A percentile compares a stretch with the other conserved stretches of the same genome.
These are phyloP conservation scores for Bujurquina vittata DNA, from an alignment of 2,113 vertebrate genomes.

Conservation along the genomic window DNA sequence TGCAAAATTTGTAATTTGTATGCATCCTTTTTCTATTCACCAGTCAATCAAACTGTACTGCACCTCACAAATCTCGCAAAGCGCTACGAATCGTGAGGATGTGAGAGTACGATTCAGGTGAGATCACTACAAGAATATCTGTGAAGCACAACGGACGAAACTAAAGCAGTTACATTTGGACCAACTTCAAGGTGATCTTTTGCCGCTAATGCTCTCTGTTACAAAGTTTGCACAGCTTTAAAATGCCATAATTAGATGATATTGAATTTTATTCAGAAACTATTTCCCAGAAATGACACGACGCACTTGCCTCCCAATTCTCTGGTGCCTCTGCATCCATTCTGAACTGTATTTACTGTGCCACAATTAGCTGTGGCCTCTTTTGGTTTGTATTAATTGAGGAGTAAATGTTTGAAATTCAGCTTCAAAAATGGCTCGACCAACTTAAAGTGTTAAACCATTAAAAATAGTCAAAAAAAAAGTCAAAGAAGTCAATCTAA, in stretches of 20 bases:
- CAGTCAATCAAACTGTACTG: neutral
- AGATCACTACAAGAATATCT: neutral
- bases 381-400: neutral
- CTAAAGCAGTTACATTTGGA: neutral
- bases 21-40: neutral
- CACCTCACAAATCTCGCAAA: neutral
- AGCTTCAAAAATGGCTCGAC: neutral
- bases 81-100: neutral
- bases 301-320: neutral
- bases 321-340: neutral
- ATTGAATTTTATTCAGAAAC: neutral
- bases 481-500: neutral
- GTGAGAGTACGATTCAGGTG: neutral
- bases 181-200: neutral
- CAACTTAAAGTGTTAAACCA: neutral
- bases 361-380: neutral
- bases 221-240: conserved; percentile 1
- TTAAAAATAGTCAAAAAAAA: neutral
- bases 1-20: neutral
- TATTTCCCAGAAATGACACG: neutral
- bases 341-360: neutral
- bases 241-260: neutral
- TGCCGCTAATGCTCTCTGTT: neutral
- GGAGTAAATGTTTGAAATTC: neutral
- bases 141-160: neutral